These are phyloP conservation scores for Hippasteria phrygiana DNA, from an alignment of 53 echinoderm and acorn worm genomes.

Conservation along the genomic window DNA sequence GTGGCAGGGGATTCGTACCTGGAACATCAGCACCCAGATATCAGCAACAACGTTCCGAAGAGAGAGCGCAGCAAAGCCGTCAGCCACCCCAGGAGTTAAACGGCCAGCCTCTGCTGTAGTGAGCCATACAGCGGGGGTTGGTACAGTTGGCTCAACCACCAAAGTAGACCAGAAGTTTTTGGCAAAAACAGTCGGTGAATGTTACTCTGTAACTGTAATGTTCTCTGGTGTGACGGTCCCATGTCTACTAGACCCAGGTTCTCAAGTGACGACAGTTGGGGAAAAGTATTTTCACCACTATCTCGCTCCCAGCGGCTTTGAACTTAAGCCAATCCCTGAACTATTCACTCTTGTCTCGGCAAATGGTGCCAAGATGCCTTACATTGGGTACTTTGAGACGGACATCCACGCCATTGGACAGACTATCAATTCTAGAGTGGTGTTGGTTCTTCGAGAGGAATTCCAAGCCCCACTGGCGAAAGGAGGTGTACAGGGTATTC, in stretches of 20 bases:
- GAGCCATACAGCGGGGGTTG: conserved; percentile 22
- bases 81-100: neutral
- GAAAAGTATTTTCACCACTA: conserved; percentile 10
- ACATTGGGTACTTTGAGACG: conserved; percentile 42
- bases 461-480: neutral
- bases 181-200: conserved; percentile 37
- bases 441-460: conserved; percentile 21
- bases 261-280: conserved; percentile 55
- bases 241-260: conserved; percentile 55
- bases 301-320: conserved; percentile 26
- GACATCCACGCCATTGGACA: neutral
- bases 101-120: neutral
- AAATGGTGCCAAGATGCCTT: conserved; percentile 29
- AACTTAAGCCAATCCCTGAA: conserved; percentile 12
- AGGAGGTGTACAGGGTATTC: conserved; percentile 29
- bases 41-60: no score
- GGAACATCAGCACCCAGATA: no score
- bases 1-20: no score
- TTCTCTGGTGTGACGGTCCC: conserved; percentile 8
- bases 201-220: conserved; percentile 43
- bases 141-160: neutral
- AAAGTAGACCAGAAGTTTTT: conserved; percentile 1
- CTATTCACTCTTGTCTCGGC: conserved; percentile 50
- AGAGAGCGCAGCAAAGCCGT: no score
- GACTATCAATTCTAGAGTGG: neutral